A percentile compares a stretch with the other conserved stretches of the same genome.
phyloP scores from a whole-genome alignment of 2,888 invertebrate species.

The Eupithecia pulchellata region DNA sequence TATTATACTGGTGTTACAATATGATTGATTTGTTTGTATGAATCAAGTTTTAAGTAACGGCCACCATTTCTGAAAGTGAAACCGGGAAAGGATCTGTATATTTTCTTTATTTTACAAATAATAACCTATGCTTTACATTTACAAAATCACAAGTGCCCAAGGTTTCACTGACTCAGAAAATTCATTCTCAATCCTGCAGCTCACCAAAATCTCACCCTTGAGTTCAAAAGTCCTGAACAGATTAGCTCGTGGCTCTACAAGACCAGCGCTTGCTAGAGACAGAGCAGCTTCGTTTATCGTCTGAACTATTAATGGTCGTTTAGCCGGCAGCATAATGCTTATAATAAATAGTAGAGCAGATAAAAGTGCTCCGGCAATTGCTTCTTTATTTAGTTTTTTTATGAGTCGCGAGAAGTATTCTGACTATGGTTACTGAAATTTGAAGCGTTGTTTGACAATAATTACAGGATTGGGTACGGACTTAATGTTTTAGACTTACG shows the following conservation, averaged over 20 bases:
- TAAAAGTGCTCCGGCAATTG: slow-evolving; percentile 8
- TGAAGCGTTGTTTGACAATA: not conserved
- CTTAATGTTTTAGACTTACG: too few relatives aligned
- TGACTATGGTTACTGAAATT: not conserved
- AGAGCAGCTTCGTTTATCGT: slow-evolving; percentile 19
- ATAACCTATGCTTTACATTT: not conserved
- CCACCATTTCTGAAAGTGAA: not conserved
- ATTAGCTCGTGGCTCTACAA: not conserved
- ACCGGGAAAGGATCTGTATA: not conserved
- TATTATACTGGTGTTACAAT: too few relatives aligned
- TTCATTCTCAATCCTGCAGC: not conserved
- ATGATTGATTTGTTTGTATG: not conserved
- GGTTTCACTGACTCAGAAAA: not conserved
- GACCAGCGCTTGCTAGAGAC: slow-evolving; percentile 28
- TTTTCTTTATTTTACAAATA: not conserved
- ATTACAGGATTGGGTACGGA: not conserved
- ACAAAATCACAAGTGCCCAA: not conserved
- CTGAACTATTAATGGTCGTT: slow-evolving; percentile 12
- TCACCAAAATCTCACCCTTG: not conserved
- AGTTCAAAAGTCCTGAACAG: not conserved
- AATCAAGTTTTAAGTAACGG: not conserved
- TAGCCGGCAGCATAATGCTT: slow-evolving; percentile 12
- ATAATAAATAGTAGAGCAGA: slow-evolving; percentile 7
- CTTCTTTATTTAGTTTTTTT: not conserved
- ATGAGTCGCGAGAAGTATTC: not conserved